Conservation (phyloP, 2,797 vertebrate species). For the Sebastes taczanowskii region DNA sequence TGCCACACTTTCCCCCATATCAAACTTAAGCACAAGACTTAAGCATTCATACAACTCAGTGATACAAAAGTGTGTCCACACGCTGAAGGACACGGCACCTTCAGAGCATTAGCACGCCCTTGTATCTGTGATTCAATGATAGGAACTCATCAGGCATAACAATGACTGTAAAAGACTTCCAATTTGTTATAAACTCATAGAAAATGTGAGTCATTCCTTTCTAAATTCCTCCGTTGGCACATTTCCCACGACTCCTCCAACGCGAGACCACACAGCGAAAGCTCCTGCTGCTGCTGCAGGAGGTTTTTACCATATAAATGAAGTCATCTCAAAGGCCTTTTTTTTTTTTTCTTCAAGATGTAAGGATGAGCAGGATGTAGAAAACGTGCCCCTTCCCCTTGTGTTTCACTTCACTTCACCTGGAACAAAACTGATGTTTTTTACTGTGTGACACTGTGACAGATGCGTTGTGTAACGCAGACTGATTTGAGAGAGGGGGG, state of each 20-base stretch:
- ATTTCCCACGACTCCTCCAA: constrained; percentile 9
- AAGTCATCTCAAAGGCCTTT: constrained; percentile 45
- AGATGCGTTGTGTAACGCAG: constrained; percentile 5
- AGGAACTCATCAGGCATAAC: background rate
- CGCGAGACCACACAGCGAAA: constrained; percentile 41
- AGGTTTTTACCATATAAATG: constrained; percentile 47
- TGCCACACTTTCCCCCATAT: background rate
- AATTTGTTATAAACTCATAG: constrained; percentile 5
- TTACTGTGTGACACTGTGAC: constrained; percentile 4
- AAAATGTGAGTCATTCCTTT: constrained; percentile 33
- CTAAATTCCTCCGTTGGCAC: constrained; percentile 18
- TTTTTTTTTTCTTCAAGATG: constrained; percentile 31
- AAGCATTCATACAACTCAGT: background rate
- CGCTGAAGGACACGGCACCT: background rate
- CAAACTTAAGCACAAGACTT: background rate
- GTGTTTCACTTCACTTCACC: constrained; percentile 41
- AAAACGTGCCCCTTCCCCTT: constrained; percentile 8
- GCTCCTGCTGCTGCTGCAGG: background rate
- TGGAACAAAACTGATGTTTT: constrained; percentile 33
- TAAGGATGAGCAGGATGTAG: constrained; percentile 37
- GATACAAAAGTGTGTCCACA: background rate
- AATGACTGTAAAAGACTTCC: background rate
- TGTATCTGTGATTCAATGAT: background rate
- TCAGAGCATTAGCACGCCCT: background rate
- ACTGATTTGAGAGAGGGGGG: constrained; percentile 12